Percentiles rank a stretch among this genome's conserved stretches.
These are phyloP conservation scores for Diadema setosum DNA, from an alignment of 35 echinoderm and acorn worm species.

Conservation along the genomic window DNA sequence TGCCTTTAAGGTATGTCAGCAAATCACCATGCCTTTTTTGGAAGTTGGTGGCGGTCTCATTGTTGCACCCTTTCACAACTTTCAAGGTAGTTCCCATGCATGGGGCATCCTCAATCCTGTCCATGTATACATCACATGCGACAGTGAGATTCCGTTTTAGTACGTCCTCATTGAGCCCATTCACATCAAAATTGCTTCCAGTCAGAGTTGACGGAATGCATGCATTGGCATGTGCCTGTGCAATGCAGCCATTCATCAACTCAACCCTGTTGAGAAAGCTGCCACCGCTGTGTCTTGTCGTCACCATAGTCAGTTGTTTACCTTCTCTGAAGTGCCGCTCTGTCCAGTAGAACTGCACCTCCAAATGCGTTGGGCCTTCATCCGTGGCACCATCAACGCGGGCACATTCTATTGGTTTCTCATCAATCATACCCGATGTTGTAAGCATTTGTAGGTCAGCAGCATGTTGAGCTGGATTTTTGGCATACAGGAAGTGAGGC, in stretches of 20 bases:
- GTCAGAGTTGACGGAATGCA: not conserved
- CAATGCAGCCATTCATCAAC: not conserved
- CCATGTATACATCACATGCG: not conserved
- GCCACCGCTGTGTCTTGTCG: not conserved
- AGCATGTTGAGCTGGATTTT: slow-evolving; percentile 4
- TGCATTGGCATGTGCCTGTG: not conserved
- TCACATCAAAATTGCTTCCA: not conserved
- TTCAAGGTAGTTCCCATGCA: not conserved
- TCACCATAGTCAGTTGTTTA: not conserved
- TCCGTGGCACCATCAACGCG: not conserved
- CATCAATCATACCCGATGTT: not conserved
- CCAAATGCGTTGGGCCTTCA: not conserved
- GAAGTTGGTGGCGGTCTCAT: not conserved
- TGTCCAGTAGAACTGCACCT: not conserved
- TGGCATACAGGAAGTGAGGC: not conserved
- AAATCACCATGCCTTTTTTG: not conserved
- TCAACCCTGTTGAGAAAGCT: not conserved
- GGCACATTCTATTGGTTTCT: not conserved
- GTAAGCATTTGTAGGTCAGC: not conserved
- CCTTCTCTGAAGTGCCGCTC: not conserved
- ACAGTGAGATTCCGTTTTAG: not conserved
- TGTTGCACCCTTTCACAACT: not conserved
- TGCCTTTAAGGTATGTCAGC: not conserved
- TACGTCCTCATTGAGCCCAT: not conserved
- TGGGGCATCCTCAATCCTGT: not conserved